Evolutionary conservation across 2,797 vertebrate genomes (phyloP).

Genomic region (Macroramphosus scolopax): DNA sequence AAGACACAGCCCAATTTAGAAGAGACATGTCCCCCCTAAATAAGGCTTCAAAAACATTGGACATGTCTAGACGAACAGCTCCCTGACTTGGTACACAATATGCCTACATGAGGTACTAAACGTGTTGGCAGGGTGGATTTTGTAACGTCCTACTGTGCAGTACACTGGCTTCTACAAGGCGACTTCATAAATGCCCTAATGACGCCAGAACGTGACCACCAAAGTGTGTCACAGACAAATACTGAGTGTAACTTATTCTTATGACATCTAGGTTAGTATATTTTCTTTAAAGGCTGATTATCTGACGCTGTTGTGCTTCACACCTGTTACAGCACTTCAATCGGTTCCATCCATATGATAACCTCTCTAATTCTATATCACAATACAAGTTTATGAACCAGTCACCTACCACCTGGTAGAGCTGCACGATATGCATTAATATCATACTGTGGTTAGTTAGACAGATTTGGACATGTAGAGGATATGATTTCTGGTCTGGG

Average conservation of each 20-base stretch:
- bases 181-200: not conserved
- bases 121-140: not conserved
- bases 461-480: no score
- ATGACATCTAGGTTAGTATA: not conserved
- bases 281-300: conserved; percentile 10
- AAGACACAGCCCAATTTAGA: conserved; percentile 75
- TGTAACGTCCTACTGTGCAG: conserved; percentile 1
- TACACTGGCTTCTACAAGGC: not conserved
- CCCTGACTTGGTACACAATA: conserved; percentile 16
- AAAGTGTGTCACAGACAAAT: not conserved
- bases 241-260: not conserved
- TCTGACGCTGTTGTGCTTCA: not conserved
- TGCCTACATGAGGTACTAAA: conserved; percentile 5
- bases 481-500: no score
- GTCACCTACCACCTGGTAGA: conserved; percentile 2
- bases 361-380: not conserved
- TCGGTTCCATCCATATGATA: not conserved
- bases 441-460: no score
- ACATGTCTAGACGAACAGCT: conserved; percentile 26
- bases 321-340: not conserved
- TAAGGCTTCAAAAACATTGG: conserved; percentile 47
- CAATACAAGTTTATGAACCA: not conserved
- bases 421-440: no score
- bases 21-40: conserved; percentile 60
- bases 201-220: not conserved